Evolutionary conservation across 2,888 invertebrate genomes (phyloP), one percentile per base, ranked within the genome.

Genomic region (Megaustenia siamemsis): DNA sequence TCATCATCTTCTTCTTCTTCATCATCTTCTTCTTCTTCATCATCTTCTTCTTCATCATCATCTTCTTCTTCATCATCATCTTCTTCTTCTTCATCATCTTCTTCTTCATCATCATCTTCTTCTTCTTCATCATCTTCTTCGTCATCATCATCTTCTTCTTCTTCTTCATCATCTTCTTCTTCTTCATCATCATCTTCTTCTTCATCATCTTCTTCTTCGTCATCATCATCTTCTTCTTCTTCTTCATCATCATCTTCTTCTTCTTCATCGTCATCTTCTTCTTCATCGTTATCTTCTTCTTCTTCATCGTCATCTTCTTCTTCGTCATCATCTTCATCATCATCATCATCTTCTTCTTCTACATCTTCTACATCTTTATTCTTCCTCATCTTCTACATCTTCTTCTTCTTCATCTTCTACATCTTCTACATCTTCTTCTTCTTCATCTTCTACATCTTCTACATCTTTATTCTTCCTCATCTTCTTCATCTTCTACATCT

Each of bases 1-100:
- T 63, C 43, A 79, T 40, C 66, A 79, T 40, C 66, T 43, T 40
- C 66, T 66, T 40, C 66, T 66, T 63, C 66, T 66, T 40, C 68
- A 79, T n/a, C 66, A 79, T 63, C 66, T 66, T 40, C 66, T 66
- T 40, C 66, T 66, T 63, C 66, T 66, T 28, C 68, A 79, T 63
- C 66, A 79, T 28, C 68, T 66, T 40, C 66, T 66, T 40, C 68
- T 66, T 40, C 68, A 68, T 43, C 68, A 68, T 40, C 66, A 79
- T 40, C 66, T 66, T 63, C 66, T 66, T 40, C 68, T 40, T 40
- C 68, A 79, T 63, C 60, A 60, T 21, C 63, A 78, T 28, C 63
- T 35, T 32, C 63, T 60, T 56, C 60, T 35, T 56, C 38, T 28
- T 2, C 60, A 60, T 24, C 56, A 60, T 60, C 63, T 60, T 56